Evolutionary conservation across 2,113 vertebrate species (phyloP).

Genomic region (Cebus imitator): DNA sequence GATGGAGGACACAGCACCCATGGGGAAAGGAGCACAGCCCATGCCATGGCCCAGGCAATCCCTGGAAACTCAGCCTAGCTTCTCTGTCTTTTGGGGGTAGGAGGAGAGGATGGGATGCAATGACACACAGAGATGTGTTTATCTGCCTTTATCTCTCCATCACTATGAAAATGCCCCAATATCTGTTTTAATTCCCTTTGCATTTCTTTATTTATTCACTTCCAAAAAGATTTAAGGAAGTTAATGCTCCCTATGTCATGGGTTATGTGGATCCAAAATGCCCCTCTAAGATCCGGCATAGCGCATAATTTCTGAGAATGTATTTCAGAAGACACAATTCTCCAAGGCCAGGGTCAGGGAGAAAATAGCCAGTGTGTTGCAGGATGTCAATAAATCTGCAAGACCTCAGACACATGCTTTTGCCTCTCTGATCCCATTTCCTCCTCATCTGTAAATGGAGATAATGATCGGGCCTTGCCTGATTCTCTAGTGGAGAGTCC

Average conservation of each 20-base stretch:
- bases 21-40: accelerated
- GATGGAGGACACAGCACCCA: neutral
- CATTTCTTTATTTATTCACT: neutral
- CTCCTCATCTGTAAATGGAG: neutral
- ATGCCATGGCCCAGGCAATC: neutral
- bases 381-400: slow-evolving; percentile 52
- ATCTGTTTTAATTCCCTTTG: neutral
- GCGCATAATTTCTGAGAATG: slow-evolving; percentile 17
- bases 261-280: neutral
- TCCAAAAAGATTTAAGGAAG: slow-evolving; percentile 4
- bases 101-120: neutral
- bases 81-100: too few relatives aligned
- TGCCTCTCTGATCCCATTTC: slow-evolving; percentile 31
- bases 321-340: slow-evolving; percentile 14
- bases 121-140: neutral
- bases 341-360: slow-evolving; percentile 5
- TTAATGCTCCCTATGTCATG: neutral
- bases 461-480: neutral
- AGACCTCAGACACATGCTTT: neutral
- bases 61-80: neutral
- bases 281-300: neutral
- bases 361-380: neutral
- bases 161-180: neutral
- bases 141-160: neutral
- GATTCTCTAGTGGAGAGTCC: neutral